Evolutionary conservation across 2,888 invertebrate species (phyloP).

Genomic region (Tetragonisca angustula): DNA sequence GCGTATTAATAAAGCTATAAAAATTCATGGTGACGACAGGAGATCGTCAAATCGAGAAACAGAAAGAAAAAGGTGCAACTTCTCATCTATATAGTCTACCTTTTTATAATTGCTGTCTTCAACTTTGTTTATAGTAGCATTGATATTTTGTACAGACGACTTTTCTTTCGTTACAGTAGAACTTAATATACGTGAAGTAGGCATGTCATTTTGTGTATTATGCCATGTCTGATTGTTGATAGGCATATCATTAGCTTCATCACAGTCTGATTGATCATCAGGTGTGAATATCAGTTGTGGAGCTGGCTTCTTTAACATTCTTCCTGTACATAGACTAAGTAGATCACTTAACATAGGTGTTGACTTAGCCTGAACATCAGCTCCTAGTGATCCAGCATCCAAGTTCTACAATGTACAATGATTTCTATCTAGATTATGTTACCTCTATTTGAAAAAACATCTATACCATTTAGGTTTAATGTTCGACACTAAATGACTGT

Average conservation of each 20-base stretch:
- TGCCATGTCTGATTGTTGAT: constrained; percentile 78
- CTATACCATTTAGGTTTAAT: constrained; percentile 46
- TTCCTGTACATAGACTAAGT: constrained; percentile 77
- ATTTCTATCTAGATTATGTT: constrained; percentile 73
- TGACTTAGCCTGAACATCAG: constrained; percentile 79
- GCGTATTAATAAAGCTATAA: constrained; percentile 58
- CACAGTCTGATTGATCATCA: constrained; percentile 81
- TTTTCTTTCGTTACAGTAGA: constrained; percentile 80
- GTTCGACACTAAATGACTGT: constrained; percentile 13
- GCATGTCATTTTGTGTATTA: constrained; percentile 76
- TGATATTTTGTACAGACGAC: constrained; percentile 76
- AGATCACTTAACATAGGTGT: constrained; percentile 79
- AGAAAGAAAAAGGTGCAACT: constrained; percentile 56
- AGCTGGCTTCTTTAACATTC: constrained; percentile 78
- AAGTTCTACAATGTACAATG: constrained; percentile 79
- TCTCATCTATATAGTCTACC: constrained; percentile 74
- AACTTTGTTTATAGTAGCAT: constrained; percentile 77
- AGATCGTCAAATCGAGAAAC: constrained; percentile 57
- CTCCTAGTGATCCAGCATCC: constrained; percentile 80
- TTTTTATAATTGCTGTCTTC: constrained; percentile 80
- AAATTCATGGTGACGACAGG: constrained; percentile 37
- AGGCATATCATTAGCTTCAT: constrained; percentile 78
- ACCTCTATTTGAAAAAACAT: constrained; percentile 58
- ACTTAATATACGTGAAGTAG: constrained; percentile 78
- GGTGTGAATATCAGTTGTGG: constrained; percentile 78